phyloP scores from a whole-genome alignment of 2,888 invertebrate species.

The Apodemia zela region DNA sequence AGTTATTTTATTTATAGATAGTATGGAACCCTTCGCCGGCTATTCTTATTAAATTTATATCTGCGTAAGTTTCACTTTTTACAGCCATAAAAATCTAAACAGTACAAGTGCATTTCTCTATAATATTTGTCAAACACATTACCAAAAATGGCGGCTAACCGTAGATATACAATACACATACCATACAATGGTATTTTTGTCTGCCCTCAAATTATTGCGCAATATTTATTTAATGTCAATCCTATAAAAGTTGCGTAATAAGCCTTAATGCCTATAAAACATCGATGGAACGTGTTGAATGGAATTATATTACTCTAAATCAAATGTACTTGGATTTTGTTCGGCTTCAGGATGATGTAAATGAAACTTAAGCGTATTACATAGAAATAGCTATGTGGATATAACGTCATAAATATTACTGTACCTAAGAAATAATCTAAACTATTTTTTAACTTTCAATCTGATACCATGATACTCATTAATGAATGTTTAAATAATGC shows the following conservation, averaged over 20 bases:
- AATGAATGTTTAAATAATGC: no score
- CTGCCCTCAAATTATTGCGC: neutral
- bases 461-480: neutral
- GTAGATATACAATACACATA: no score
- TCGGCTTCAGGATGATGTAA: constrained; percentile 25
- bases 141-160: no score
- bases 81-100: no score
- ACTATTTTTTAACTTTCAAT: neutral
- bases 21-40: no score
- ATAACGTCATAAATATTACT: constrained; percentile 10
- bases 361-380: constrained; percentile 10
- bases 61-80: no score
- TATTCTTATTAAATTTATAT: no score
- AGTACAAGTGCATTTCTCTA: no score
- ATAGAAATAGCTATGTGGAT: constrained; percentile 19
- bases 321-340: constrained; percentile 24
- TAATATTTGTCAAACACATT: no score
- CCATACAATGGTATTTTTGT: neutral
- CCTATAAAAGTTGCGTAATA: neutral
- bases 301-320: constrained; percentile 29
- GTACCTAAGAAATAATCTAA: neutral
- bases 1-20: no score
- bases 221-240: neutral
- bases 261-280: constrained; percentile 3
- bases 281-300: constrained; percentile 23